Conservation (phyloP, 2,797 vertebrate species). For the Momotus momota region DNA sequence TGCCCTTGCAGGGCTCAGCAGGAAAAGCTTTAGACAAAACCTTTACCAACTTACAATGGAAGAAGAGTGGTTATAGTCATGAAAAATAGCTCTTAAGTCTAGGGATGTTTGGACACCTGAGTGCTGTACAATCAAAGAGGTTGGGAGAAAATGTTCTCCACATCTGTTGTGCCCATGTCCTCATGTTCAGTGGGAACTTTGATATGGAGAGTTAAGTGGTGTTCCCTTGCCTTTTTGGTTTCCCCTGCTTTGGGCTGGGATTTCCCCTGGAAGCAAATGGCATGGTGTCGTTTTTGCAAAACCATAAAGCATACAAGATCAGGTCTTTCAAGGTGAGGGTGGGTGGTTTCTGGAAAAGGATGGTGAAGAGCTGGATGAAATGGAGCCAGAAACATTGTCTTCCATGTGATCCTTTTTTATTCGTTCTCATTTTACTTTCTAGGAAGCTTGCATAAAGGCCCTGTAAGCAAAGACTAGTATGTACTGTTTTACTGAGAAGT, state of each 20-base stretch:
- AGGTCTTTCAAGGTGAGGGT: neutral
- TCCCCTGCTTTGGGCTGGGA: neutral
- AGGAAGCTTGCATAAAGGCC: neutral
- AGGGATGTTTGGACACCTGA: neutral
- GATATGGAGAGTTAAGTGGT: neutral
- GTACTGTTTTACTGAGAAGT: neutral
- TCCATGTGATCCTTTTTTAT: neutral
- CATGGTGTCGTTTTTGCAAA: neutral
- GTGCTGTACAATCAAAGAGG: neutral
- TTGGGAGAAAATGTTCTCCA: neutral
- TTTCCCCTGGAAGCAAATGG: neutral
- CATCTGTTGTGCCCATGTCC: neutral
- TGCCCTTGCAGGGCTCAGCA: neutral
- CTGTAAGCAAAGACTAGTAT: neutral
- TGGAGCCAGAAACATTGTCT: neutral
- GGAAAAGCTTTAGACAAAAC: neutral
- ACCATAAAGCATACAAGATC: neutral
- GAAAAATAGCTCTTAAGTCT: neutral
- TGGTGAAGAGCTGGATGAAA: neutral
- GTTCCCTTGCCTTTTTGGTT: neutral
- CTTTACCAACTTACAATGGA: neutral
- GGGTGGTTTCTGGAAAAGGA: neutral
- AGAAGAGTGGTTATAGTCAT: neutral
- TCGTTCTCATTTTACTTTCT: neutral
- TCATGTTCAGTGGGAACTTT: neutral